Conservation (phyloP, 2,113 vertebrate genomes). For the Tamias sibiricus region DNA sequence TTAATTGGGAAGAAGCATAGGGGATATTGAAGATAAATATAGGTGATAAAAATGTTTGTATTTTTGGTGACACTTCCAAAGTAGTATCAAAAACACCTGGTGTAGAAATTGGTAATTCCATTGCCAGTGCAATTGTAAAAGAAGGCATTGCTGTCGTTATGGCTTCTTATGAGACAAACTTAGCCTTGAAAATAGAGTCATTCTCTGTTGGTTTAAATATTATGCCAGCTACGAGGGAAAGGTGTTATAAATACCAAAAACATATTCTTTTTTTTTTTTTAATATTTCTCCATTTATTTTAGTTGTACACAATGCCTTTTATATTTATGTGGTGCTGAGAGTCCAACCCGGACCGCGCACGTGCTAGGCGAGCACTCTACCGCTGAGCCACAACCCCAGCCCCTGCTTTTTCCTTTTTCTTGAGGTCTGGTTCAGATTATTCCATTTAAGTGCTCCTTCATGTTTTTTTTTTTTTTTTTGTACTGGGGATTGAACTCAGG, state of each 20-base stretch:
- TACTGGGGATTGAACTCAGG: no score
- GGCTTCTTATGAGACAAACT: neutral
- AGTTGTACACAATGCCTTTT: no score
- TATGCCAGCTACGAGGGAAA: neutral
- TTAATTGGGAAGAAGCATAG: constrained; percentile 21
- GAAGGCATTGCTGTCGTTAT: neutral
- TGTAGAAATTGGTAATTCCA: neutral
- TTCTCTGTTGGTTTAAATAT: neutral
- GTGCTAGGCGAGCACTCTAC: no score
- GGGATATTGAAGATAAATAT: constrained; percentile 13
- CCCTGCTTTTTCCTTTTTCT: no score
- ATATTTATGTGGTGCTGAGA: no score
- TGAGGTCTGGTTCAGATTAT: neutral
- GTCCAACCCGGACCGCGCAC: no score
- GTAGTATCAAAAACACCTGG: neutral
- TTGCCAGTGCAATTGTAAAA: neutral
- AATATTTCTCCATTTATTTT: no score
- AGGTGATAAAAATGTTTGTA: neutral
- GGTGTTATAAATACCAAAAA: neutral
- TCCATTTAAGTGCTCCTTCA: neutral
- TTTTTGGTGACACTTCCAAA: neutral
- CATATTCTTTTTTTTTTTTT: no score
- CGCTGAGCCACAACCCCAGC: no score
- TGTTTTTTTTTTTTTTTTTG: neutral
- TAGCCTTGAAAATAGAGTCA: neutral